Evolutionary conservation across 2,888 invertebrate genomes (phyloP), one percentile per base, ranked within the genome.

Genomic region (Eupithecia dodoneata): DNA sequence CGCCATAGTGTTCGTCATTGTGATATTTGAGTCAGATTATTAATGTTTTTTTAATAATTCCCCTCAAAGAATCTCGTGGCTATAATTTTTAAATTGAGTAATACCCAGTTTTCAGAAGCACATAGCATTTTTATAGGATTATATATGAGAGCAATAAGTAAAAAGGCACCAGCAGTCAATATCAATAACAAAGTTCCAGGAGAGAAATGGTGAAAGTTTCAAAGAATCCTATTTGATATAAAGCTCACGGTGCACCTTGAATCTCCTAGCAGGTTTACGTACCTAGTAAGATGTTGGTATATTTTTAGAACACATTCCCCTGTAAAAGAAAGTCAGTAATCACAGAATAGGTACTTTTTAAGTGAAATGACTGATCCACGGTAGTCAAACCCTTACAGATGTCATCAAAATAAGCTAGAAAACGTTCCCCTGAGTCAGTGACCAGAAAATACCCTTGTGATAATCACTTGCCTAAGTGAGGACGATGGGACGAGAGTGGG

Each of bases 121-220:
- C 18, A 9, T 59, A 59, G 2, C 3, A 7, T 9, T 18, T 55
- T 6, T 55, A 18, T 18, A 59, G 9, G 0, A 12, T 30, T 12
- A 12, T 63, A 63, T 30, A 12, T 10, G 6, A 15, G 15, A 13
- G 66, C 41, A 42, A 6, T 13, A 42, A 77, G 77, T 73, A 77
- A 82, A 79, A 80, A 78, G 76, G 79, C 69, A 73, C 76, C 75
- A 15, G 59, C 71, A 77, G 77, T 76, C 81, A 72, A 80, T 77
- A 79, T 79, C 81, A 80, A 81, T 82, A 82, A 74, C 79, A 78
- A 80, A 76, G 75, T 78, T 81, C 76, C 71, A 76, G 75, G 47
- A 76, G 78, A 80, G 76, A 77, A 79, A 81, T 81, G 80, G 73
- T 76, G 74, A 80, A 82, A 82, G 79, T 82, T 82, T 30, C 45